Evolutionary conservation across 2,113 vertebrate genomes (phyloP).

Genomic region (Tyto alba): DNA sequence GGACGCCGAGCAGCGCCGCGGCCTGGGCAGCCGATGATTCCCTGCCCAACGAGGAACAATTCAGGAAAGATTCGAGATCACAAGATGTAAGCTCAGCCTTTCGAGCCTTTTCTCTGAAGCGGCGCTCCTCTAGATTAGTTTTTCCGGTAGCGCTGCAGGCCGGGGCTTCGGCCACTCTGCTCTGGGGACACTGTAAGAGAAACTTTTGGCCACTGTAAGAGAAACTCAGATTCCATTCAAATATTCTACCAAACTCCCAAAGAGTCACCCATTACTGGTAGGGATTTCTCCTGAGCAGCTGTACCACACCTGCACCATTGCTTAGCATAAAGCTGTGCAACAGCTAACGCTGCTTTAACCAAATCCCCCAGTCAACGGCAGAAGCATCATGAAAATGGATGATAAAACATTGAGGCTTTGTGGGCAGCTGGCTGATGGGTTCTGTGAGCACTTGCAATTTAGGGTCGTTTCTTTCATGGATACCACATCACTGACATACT

Average conservation of each 20-base stretch:
- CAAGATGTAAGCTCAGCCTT: accelerated
- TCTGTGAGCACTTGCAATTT: background rate
- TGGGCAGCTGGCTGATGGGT: background rate
- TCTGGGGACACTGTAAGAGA: accelerated
- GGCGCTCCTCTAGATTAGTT: background rate
- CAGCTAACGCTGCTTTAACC: background rate
- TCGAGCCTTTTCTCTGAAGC: accelerated
- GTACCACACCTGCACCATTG: accelerated
- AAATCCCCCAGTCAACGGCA: background rate
- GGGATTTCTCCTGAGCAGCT: background rate
- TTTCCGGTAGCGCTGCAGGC: background rate
- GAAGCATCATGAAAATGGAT: background rate
- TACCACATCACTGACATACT: background rate
- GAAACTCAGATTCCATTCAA: background rate
- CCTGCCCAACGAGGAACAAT: accelerated
- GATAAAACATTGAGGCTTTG: background rate
- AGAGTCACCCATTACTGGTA: background rate
- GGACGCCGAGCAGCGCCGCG: accelerated
- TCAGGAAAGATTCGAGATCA: background rate
- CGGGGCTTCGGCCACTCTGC: background rate
- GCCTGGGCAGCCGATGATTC: background rate
- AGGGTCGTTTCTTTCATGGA: background rate
- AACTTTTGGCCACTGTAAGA: accelerated
- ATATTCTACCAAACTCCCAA: background rate
- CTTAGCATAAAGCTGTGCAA: background rate